Evolutionary conservation across 2,888 invertebrate species (phyloP).

Genomic region (Anorthoa munda): DNA sequence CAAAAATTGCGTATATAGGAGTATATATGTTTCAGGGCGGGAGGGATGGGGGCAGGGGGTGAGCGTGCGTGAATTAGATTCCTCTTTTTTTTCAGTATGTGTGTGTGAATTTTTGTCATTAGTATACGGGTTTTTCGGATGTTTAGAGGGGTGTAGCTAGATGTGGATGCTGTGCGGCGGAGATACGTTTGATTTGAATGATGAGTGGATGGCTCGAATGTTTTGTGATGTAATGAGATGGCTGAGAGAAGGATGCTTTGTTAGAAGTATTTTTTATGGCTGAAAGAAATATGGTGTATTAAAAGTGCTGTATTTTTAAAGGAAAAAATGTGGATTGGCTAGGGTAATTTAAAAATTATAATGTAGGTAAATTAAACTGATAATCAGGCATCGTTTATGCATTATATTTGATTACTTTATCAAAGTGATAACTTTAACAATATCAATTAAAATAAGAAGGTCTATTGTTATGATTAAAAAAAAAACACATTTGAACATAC

Average conservation of each 20-base stretch:
- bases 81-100: conserved; percentile 74
- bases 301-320: not conserved
- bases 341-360: not conserved
- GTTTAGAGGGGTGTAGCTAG: conserved; percentile 57
- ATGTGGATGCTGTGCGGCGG: conserved; percentile 37
- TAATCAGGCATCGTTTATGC: too few relatives aligned
- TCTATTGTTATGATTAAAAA: too few relatives aligned
- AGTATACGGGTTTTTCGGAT: conserved; percentile 70
- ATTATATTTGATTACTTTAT: too few relatives aligned
- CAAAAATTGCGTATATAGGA: conserved; percentile 88
- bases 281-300: not conserved
- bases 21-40: conserved; percentile 63
- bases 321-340: not conserved
- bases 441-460: not conserved
- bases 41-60: conserved; percentile 52
- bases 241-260: not conserved
- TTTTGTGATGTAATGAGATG: conserved; percentile 49
- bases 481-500: not conserved
- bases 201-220: conserved; percentile 29
- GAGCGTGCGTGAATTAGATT: conserved; percentile 87
- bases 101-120: conserved; percentile 86
- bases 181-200: conserved; percentile 59
- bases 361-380: not conserved
- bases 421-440: too few relatives aligned
- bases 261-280: not conserved